Evolutionary conservation across 2,797 vertebrate species (phyloP).

Genomic region (Neosilurus hyrtlii): DNA sequence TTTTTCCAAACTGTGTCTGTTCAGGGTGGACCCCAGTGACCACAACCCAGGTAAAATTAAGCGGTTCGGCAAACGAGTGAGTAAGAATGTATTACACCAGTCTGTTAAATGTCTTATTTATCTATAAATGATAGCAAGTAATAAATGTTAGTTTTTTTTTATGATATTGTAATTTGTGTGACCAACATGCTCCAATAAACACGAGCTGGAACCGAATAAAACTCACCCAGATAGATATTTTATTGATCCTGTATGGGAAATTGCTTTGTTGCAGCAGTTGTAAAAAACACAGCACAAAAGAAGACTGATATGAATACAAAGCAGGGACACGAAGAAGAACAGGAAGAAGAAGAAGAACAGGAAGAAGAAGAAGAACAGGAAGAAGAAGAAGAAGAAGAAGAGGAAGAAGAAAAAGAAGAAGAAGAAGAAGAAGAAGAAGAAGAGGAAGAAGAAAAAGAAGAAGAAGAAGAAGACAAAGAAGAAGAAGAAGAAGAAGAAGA

Average conservation of each 20-base stretch:
- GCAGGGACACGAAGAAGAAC: background rate
- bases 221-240: constrained; percentile 5
- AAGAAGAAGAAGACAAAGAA: too few relatives aligned
- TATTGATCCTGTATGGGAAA: constrained; percentile 23
- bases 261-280: background rate
- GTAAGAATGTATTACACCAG: background rate
- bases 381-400: too few relatives aligned
- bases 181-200: background rate
- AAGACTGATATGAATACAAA: constrained; percentile 1
- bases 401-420: too few relatives aligned
- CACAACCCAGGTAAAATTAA: too few relatives aligned
- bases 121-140: background rate
- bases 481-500: too few relatives aligned
- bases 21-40: too few relatives aligned
- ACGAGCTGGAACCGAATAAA: background rate
- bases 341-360: too few relatives aligned
- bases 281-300: background rate
- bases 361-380: too few relatives aligned
- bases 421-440: too few relatives aligned
- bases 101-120: background rate
- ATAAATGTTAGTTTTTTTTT: background rate
- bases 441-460: too few relatives aligned
- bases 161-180: background rate
- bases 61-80: too few relatives aligned
- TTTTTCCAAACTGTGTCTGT: too few relatives aligned